Percentiles rank a stretch among this genome's conserved stretches.
Conservation (phyloP, 2,888 invertebrate genomes). For the Barypeithes pellucidus region DNA sequence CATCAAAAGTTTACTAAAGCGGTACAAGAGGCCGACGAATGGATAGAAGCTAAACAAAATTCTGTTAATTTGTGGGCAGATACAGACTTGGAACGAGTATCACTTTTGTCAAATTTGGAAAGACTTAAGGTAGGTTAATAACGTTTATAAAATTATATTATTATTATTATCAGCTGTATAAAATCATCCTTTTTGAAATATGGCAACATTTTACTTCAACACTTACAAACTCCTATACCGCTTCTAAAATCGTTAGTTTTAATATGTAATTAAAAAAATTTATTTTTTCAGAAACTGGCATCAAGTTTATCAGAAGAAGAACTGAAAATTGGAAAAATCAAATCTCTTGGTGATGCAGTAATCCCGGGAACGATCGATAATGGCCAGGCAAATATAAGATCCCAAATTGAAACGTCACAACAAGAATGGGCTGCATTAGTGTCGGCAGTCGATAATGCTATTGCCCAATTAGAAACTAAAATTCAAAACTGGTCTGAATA, state of each 20-base stretch:
- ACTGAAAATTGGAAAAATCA: slow-evolving; percentile 85
- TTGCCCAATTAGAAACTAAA: slow-evolving; percentile 86
- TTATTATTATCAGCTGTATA: background rate
- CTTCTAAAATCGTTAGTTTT: no score
- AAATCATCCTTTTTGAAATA: no score
- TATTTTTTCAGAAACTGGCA: slow-evolving; percentile 76
- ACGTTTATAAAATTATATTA: slow-evolving; percentile 11
- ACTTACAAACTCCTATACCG: no score
- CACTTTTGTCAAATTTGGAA: slow-evolving; percentile 89
- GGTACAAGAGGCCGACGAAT: slow-evolving; percentile 89
- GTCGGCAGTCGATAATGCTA: slow-evolving; percentile 83
- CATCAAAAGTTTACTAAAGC: slow-evolving; percentile 92
- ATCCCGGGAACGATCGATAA: slow-evolving; percentile 88
- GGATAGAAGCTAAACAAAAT: slow-evolving; percentile 88
- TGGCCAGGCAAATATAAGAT: slow-evolving; percentile 88
- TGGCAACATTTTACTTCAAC: no score
- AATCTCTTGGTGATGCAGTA: slow-evolving; percentile 90
- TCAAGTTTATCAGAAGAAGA: slow-evolving; percentile 89
- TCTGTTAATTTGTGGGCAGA: slow-evolving; percentile 90
- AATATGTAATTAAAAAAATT: no score
- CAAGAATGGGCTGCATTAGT: slow-evolving; percentile 92
- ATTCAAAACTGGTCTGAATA: slow-evolving; percentile 94
- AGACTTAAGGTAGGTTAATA: slow-evolving; percentile 75
- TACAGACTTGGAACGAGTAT: slow-evolving; percentile 86
- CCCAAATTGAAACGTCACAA: slow-evolving; percentile 90